Evolutionary conservation across 2,888 invertebrate species (phyloP).

Genomic region (Mystacides longicornis): DNA sequence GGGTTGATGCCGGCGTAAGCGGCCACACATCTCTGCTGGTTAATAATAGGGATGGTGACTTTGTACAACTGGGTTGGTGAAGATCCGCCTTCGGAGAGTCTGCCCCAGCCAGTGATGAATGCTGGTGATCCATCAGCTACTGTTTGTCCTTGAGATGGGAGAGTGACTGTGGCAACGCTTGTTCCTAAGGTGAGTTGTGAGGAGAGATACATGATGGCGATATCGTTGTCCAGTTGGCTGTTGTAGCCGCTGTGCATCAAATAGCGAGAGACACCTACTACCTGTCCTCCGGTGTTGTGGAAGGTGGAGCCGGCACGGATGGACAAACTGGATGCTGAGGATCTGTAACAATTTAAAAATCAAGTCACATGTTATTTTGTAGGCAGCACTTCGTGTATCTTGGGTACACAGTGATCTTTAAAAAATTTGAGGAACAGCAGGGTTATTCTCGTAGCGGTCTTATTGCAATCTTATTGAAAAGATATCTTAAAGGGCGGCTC

Average conservation of each 20-base stretch:
- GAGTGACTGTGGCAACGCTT: conserved; percentile 31
- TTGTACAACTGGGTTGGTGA: conserved; percentile 10
- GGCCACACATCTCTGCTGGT: conserved; percentile 2
- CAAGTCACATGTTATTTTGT: too few relatives aligned
- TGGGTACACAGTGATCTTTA: too few relatives aligned
- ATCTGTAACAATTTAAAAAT: background rate
- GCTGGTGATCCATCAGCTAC: conserved; percentile 36
- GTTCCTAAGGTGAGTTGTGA: conserved; percentile 33
- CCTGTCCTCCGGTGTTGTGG: conserved; percentile 35
- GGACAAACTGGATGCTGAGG: conserved; percentile 2
- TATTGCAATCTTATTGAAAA: too few relatives aligned
- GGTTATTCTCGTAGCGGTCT: too few relatives aligned
- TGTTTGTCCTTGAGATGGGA: conserved; percentile 31
- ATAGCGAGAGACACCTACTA: conserved; percentile 33
- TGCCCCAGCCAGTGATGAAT: conserved; percentile 41
- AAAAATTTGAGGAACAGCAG: too few relatives aligned
- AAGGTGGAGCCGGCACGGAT: conserved; percentile 28
- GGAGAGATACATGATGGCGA: conserved; percentile 34
- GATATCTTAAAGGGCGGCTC: too few relatives aligned
- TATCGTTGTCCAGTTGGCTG: conserved; percentile 35
- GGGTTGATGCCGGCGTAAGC: background rate
- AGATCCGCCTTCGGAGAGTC: conserved; percentile 29
- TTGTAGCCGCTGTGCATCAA: conserved; percentile 35
- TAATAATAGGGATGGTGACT: conserved; percentile 13
- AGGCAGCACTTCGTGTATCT: too few relatives aligned